Percentiles rank a stretch among this genome's conserved stretches.
Evolutionary conservation across 2,888 invertebrate species (phyloP).

Genomic region (Temnothorax unifasciatus): DNA sequence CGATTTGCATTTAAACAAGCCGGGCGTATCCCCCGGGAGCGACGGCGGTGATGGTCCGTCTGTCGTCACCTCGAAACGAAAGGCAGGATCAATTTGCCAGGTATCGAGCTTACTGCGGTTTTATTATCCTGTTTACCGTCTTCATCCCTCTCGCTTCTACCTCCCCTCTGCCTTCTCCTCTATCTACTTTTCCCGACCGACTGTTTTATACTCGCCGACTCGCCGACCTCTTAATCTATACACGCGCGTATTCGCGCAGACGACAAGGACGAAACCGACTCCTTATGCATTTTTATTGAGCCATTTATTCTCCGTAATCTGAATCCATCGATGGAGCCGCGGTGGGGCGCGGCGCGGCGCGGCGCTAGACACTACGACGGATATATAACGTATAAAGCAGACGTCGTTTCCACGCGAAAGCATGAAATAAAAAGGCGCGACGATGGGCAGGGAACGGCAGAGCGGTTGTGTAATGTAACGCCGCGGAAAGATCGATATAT

Average conservation of each 20-base stretch:
- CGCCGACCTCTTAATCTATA: slow-evolving; percentile 66
- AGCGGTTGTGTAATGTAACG: slow-evolving; percentile 1
- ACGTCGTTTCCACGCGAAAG: slow-evolving; percentile 24
- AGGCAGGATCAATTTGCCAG: slow-evolving; percentile 72
- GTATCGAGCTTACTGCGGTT: slow-evolving; percentile 73
- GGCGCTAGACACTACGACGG: slow-evolving; percentile 40
- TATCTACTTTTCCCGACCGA: slow-evolving; percentile 13
- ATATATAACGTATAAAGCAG: slow-evolving; percentile 38
- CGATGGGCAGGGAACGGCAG: background rate
- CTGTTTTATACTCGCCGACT: slow-evolving; percentile 29
- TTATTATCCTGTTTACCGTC: slow-evolving; percentile 74
- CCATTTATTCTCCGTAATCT: slow-evolving; percentile 69
- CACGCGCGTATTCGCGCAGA: slow-evolving; percentile 37
- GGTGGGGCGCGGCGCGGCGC: background rate
- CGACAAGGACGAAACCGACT: slow-evolving; percentile 34
- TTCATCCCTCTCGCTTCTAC: background rate
- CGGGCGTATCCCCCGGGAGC: slow-evolving; percentile 66
- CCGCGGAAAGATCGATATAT: slow-evolving; percentile 29
- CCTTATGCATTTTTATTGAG: slow-evolving; percentile 70
- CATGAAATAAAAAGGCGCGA: slow-evolving; percentile 30
- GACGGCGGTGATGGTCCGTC: slow-evolving; percentile 63
- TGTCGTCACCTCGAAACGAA: slow-evolving; percentile 72
- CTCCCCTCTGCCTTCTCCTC: background rate
- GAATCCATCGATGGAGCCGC: slow-evolving; percentile 65
- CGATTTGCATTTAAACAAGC: slow-evolving; percentile 83